Conservation (phyloP, 2,888 invertebrate species). For the Mesochorus sp. region DNA sequence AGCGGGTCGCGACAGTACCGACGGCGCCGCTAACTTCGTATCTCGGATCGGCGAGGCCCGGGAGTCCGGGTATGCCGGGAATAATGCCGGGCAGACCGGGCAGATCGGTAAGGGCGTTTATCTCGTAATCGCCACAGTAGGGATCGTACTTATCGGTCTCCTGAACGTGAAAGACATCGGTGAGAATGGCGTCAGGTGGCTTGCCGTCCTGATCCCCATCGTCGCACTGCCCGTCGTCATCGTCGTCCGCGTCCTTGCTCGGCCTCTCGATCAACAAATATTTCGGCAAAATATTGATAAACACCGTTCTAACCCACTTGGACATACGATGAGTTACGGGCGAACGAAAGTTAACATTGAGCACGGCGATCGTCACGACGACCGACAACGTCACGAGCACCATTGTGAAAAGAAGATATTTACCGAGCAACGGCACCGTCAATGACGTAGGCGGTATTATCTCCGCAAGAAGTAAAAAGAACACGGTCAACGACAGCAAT, state of each 20-base stretch:
- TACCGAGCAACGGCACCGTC: conserved; percentile 95
- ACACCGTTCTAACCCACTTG: conserved; percentile 94
- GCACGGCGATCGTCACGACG: conserved; percentile 95
- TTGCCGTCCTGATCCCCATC: conserved; percentile 81
- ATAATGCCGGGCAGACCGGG: conserved; percentile 58
- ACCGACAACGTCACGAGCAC: conserved; percentile 96
- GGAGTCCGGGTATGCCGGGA: conserved; percentile 56
- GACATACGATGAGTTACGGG: conserved; percentile 96
- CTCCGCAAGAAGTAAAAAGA: conserved; percentile 95
- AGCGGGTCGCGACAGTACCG: conserved; percentile 82
- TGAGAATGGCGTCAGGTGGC: conserved; percentile 87
- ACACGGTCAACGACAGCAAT: conserved; percentile 95
- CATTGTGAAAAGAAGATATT: conserved; percentile 97
- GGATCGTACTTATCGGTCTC: conserved; percentile 87
- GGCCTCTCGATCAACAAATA: conserved; percentile 95
- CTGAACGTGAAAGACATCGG: conserved; percentile 89
- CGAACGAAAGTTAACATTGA: conserved; percentile 96
- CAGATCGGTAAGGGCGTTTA: conserved; percentile 81
- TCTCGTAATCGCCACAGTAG: conserved; percentile 88
- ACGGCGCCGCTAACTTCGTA: conserved; percentile 85
- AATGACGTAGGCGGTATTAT: conserved; percentile 97
- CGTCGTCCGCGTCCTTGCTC: conserved; percentile 87
- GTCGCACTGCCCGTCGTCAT: conserved; percentile 84
- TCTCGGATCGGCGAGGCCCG: conserved; percentile 57
- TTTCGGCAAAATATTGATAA: conserved; percentile 93